These are phyloP conservation scores for Micromussa lordhowensis DNA, from an alignment of 92 coral and sea anemone genomes.

Conservation along the genomic window DNA sequence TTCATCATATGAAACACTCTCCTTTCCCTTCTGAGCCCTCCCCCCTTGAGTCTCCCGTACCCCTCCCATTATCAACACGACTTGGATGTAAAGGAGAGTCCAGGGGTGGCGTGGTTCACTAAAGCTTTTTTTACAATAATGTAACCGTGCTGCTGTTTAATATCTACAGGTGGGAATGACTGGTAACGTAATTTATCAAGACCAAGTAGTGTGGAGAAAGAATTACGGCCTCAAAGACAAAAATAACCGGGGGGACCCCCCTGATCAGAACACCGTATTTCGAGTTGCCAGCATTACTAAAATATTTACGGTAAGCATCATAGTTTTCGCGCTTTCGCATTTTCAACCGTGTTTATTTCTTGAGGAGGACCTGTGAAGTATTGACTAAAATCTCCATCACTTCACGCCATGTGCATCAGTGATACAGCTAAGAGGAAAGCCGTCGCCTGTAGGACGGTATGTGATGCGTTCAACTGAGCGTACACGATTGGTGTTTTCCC, in stretches of 20 bases:
- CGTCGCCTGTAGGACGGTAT: background rate
- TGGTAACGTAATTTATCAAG: constrained; percentile 82
- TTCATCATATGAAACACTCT: too few relatives aligned
- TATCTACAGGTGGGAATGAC: constrained; percentile 74
- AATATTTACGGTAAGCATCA: constrained; percentile 76
- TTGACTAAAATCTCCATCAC: background rate
- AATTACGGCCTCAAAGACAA: constrained; percentile 78
- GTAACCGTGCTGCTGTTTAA: background rate
- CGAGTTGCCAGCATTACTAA: constrained; percentile 95
- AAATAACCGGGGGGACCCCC: constrained; percentile 54
- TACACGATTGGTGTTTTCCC: background rate
- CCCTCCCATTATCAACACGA: too few relatives aligned
- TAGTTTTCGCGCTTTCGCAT: background rate
- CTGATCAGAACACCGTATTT: constrained; percentile 84
- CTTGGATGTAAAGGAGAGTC: too few relatives aligned
- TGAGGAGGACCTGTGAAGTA: background rate
- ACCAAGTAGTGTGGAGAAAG: constrained; percentile 72
- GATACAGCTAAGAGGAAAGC: background rate
- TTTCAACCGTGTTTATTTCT: background rate
- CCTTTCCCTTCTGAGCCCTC: too few relatives aligned
- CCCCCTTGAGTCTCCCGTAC: too few relatives aligned
- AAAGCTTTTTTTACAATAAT: background rate
- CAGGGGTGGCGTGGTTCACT: too few relatives aligned
- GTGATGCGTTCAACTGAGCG: background rate
- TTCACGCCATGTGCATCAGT: background rate